Conservation (phyloP, 2,888 invertebrate species). For the Plemyria rubiginata region DNA sequence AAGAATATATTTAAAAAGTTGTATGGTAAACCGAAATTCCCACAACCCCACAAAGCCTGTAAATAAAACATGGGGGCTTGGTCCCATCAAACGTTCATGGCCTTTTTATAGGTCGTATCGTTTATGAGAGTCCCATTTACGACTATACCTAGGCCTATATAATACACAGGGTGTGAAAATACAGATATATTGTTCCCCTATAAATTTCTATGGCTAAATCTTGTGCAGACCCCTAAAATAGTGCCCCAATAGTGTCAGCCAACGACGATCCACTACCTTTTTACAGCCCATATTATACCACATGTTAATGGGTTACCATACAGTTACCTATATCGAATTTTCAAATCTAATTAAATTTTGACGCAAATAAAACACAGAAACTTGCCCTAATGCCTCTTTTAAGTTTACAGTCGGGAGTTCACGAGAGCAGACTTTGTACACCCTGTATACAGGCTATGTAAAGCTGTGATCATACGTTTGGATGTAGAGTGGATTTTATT, state of each 20-base stretch:
- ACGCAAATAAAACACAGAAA: no score
- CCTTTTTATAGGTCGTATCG: conserved; percentile 40
- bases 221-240: no score
- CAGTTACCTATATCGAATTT: no score
- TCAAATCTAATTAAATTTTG: no score
- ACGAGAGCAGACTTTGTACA: neutral
- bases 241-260: no score
- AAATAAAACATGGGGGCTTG: conserved; percentile 22
- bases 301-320: no score
- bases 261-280: no score
- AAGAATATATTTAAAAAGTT: neutral
- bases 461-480: conserved; percentile 32
- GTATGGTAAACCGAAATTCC: neutral
- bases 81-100: conserved; percentile 36
- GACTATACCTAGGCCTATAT: conserved; percentile 31
- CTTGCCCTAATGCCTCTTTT: no score
- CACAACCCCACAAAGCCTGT: neutral
- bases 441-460: conserved; percentile 14
- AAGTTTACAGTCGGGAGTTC: no score
- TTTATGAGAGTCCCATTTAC: conserved; percentile 38
- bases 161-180: conserved; percentile 1
- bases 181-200: no score
- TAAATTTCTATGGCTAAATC: no score
- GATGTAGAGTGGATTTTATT: conserved; percentile 29
- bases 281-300: no score